These are phyloP conservation scores for Aulostomus chinensis DNA, from an alignment of 2,797 vertebrate species.

Conservation along the genomic window DNA sequence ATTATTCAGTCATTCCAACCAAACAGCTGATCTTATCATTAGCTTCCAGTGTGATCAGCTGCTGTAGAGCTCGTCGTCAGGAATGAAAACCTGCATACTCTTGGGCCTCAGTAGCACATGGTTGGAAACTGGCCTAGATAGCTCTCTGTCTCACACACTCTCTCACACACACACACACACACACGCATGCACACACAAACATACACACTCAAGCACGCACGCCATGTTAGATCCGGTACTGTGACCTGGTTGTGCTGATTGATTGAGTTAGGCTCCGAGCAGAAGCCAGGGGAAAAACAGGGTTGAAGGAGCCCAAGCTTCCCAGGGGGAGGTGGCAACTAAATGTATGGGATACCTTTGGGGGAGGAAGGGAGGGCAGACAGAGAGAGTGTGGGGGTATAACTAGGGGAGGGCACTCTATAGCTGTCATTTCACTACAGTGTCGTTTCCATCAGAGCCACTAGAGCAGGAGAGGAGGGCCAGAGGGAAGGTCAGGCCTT, in stretches of 20 bases:
- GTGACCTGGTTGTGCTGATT: slow-evolving; percentile 83
- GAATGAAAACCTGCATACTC: slow-evolving; percentile 60
- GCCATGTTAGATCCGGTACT: slow-evolving; percentile 67
- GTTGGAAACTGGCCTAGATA: slow-evolving; percentile 68
- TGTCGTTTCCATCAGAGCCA: slow-evolving; percentile 67
- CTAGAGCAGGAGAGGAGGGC: slow-evolving; percentile 53
- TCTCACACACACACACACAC: slow-evolving; percentile 6
- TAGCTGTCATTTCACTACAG: slow-evolving; percentile 76
- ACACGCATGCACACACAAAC: slow-evolving; percentile 7
- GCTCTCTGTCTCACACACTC: background rate
- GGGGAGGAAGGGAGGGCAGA: slow-evolving; percentile 19
- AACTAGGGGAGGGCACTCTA: slow-evolving; percentile 54
- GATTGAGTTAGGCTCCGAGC: slow-evolving; percentile 76
- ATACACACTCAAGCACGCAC: slow-evolving; percentile 23
- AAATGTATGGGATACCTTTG: slow-evolving; percentile 67
- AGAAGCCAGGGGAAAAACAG: slow-evolving; percentile 65
- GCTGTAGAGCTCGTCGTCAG: slow-evolving; percentile 40
- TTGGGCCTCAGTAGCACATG: slow-evolving; percentile 62
- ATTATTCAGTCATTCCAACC: slow-evolving; percentile 11
- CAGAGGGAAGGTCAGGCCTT: slow-evolving; percentile 56
- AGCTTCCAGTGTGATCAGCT: slow-evolving; percentile 50
- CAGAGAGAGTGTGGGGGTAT: slow-evolving; percentile 5
- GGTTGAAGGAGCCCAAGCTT: slow-evolving; percentile 42
- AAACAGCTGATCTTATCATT: slow-evolving; percentile 59
- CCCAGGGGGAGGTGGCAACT: slow-evolving; percentile 23